Percentiles rank a stretch among this genome's conserved stretches.
phyloP scores from a whole-genome alignment of 1,140 invertebrate genomes.

The Pygmarrhopalites habei region DNA sequence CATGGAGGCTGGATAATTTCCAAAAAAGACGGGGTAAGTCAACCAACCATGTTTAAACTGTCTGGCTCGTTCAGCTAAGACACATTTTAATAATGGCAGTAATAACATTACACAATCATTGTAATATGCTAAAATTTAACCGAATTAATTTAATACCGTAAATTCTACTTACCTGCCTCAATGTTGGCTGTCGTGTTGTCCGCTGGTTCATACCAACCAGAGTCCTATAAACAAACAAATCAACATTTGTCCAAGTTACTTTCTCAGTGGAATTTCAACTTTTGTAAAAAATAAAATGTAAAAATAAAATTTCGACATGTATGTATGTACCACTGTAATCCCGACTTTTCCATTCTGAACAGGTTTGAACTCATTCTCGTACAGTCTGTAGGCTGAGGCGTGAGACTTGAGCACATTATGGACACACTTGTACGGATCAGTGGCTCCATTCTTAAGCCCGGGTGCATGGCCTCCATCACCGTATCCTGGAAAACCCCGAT shows the following conservation, averaged over 20 bases:
- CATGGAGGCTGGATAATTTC: conserved; percentile 43
- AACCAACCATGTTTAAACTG: conserved; percentile 47
- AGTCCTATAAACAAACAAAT: too few relatives aligned
- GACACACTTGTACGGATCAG: conserved; percentile 20
- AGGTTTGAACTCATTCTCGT: conserved; percentile 34
- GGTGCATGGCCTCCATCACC: conserved; percentile 39
- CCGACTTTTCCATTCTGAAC: conserved; percentile 46
- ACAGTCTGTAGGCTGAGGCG: conserved; percentile 36
- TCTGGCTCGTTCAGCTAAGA: too few relatives aligned
- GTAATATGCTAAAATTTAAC: too few relatives aligned
- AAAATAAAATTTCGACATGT: too few relatives aligned
- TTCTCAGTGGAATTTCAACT: too few relatives aligned
- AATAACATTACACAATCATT: too few relatives aligned
- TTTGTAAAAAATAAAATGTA: too few relatives aligned
- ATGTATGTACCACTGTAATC: conserved; percentile 53
- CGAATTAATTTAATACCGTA: too few relatives aligned
- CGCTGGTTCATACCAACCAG: conserved; percentile 50
- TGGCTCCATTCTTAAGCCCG: conserved; percentile 10
- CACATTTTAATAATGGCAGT: too few relatives aligned
- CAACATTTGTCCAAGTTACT: too few relatives aligned
- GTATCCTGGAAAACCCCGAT: not conserved
- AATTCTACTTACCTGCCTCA: not conserved
- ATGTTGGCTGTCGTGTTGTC: too few relatives aligned
- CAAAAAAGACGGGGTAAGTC: conserved; percentile 45
- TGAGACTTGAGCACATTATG: conserved; percentile 35